Conservation (phyloP, 2,797 vertebrate species). For the Graptemys geographica region DNA sequence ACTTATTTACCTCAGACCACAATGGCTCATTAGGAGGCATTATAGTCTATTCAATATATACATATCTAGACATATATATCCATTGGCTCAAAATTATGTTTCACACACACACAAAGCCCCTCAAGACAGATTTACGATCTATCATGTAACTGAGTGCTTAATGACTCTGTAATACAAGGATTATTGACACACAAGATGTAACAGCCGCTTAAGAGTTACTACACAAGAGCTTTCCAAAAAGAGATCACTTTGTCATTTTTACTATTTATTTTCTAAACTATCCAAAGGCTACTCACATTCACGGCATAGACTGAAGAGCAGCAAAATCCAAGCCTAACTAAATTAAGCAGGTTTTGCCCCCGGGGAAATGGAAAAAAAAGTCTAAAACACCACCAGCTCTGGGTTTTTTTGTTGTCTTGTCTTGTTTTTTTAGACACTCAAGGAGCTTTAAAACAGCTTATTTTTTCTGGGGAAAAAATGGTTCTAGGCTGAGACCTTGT, state of each 20-base stretch:
- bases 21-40: background rate
- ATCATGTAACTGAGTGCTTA: constrained; percentile 70
- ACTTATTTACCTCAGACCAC: background rate
- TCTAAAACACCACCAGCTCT: background rate
- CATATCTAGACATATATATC: background rate
- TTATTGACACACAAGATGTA: constrained; percentile 74
- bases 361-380: background rate
- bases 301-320: constrained; percentile 64
- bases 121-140: constrained; percentile 68
- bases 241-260: constrained; percentile 73
- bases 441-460: background rate
- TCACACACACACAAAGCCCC: constrained; percentile 45
- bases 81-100: constrained; percentile 38
- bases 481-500: background rate
- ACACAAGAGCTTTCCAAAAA: constrained; percentile 70
- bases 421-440: background rate
- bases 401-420: constrained; percentile 24
- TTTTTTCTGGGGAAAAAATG: background rate
- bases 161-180: constrained; percentile 77
- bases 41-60: background rate
- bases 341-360: constrained; percentile 72
- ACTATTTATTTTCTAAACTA: constrained; percentile 61
- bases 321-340: constrained; percentile 59
- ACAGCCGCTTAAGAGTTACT: constrained; percentile 78
- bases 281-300: constrained; percentile 56